Evolutionary conservation across 1,140 invertebrate genomes (phyloP).

Genomic region (Idris sp.): DNA sequence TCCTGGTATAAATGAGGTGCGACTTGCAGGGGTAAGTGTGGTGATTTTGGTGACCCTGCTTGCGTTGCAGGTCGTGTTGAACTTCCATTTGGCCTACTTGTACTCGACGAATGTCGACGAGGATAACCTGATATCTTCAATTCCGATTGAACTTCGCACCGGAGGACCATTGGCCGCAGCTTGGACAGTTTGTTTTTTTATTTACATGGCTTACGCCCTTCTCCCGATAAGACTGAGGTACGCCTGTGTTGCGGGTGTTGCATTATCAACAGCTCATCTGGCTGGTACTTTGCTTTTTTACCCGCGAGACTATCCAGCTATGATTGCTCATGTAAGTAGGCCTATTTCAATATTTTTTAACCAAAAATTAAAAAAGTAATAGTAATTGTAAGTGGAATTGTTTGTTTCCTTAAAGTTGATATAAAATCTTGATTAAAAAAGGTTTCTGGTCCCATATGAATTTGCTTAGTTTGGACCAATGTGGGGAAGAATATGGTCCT

Average conservation of each 20-base stretch:
- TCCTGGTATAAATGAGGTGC: conserved; percentile 91
- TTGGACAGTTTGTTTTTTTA: conserved; percentile 86
- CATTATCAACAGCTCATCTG: conserved; percentile 84
- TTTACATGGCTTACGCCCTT: conserved; percentile 92
- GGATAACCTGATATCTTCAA: conserved; percentile 39
- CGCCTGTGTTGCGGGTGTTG: conserved; percentile 85
- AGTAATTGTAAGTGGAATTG: too few relatives aligned
- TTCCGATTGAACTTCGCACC: conserved; percentile 60
- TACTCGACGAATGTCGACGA: conserved; percentile 50
- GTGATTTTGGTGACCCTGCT: conserved; percentile 86
- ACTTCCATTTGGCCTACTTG: conserved; percentile 73
- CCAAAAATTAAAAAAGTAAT: too few relatives aligned
- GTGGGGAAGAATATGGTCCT: too few relatives aligned
- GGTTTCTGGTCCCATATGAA: too few relatives aligned
- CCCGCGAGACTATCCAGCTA: conserved; percentile 69
- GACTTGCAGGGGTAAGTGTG: conserved; percentile 89
- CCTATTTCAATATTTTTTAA: too few relatives aligned
- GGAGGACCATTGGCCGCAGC: conserved; percentile 79
- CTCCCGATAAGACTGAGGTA: conserved; percentile 90
- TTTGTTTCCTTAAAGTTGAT: too few relatives aligned
- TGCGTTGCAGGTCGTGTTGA: conserved; percentile 81
- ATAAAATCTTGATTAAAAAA: too few relatives aligned
- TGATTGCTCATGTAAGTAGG: conserved; percentile 73
- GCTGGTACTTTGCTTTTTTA: conserved; percentile 71
- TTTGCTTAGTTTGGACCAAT: too few relatives aligned